Evolutionary conservation across 2,888 invertebrate genomes (phyloP).

Genomic region (Ochropacha duplaris): DNA sequence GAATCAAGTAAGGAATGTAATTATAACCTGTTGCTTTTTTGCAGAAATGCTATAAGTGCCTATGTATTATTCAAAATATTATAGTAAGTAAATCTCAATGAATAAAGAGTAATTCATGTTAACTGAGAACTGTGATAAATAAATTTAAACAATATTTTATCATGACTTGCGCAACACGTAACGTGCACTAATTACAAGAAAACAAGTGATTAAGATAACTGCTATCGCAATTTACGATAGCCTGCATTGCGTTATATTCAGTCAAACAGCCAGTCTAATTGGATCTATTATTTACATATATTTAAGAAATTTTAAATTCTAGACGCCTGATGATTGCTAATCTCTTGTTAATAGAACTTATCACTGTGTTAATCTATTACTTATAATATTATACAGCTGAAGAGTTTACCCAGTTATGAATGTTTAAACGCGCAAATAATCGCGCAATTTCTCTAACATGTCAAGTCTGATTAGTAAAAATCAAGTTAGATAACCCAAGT

Average conservation of each 20-base stretch:
- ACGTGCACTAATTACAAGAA: conserved; percentile 52
- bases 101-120: background rate
- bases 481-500: too few species aligned
- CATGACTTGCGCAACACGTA: conserved; percentile 31
- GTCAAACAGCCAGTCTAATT: conserved; percentile 22
- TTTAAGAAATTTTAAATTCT: background rate
- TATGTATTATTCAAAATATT: background rate
- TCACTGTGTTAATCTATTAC: too few species aligned
- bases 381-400: too few species aligned
- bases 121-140: background rate
- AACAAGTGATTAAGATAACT: conserved; percentile 62
- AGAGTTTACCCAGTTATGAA: too few species aligned
- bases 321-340: too few species aligned
- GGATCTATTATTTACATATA: conserved; percentile 16
- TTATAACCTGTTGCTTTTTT: too few species aligned
- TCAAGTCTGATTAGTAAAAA: too few species aligned
- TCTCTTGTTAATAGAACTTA: too few species aligned
- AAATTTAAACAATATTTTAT: conserved; percentile 1
- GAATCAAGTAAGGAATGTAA: too few species aligned
- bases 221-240: conserved; percentile 49
- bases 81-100: background rate
- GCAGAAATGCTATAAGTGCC: background rate
- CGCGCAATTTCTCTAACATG: too few species aligned
- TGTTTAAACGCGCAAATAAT: too few species aligned
- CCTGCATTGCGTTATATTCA: conserved; percentile 37